Conservation (phyloP, 2,888 invertebrate species). For the Euplexia lucipara region DNA sequence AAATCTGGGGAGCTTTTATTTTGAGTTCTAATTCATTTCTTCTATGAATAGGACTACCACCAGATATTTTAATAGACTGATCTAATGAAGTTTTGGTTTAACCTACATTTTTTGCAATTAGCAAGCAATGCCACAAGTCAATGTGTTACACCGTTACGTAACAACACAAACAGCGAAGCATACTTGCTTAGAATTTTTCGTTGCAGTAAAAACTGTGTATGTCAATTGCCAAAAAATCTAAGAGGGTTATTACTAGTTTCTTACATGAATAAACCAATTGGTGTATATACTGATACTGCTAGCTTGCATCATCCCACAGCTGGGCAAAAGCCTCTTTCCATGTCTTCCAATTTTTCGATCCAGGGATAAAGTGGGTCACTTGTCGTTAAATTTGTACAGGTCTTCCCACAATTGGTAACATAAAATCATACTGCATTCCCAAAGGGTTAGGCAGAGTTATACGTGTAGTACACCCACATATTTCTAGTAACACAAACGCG, state of each 20-base stretch:
- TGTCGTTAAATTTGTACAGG: no score
- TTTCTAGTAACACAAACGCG: neutral
- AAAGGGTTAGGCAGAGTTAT: no score
- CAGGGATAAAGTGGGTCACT: no score
- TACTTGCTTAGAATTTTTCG: neutral
- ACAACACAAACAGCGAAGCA: neutral
- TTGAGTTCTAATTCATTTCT: neutral
- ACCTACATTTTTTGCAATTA: neutral
- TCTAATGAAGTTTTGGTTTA: neutral
- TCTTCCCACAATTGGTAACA: no score
- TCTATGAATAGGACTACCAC: neutral
- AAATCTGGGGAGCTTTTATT: neutral
- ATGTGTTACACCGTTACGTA: slow-evolving; percentile 27
- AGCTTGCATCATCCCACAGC: no score
- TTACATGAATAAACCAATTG: neutral
- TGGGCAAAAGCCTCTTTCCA: no score
- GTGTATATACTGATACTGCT: no score
- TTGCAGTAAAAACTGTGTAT: neutral
- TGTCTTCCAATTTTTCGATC: no score
- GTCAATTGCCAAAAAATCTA: neutral
- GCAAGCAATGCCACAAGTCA: neutral
- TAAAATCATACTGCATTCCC: no score
- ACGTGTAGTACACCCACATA: no score
- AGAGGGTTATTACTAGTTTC: neutral
- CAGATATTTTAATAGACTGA: neutral